Evolutionary conservation across 2,797 vertebrate genomes (phyloP), one percentile per base, ranked within the genome.

Genomic region (Anisognathus igniventris): DNA sequence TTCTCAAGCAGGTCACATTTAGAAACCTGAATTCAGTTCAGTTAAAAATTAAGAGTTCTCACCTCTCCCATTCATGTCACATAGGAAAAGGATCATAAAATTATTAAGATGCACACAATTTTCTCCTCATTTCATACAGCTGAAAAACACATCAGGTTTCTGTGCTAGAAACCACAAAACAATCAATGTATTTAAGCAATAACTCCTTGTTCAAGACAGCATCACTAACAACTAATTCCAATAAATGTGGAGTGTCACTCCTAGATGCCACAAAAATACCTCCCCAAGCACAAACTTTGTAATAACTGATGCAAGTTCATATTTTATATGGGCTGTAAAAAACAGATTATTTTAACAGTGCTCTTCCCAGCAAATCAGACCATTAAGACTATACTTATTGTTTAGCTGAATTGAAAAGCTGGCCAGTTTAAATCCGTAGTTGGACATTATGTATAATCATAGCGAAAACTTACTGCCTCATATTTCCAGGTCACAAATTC

Each of bases 201-300:
- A 97, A 91, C 70, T 95, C 42, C 91, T 93, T 97, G 96, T 95
- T 92, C 66, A 96, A 97, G 89, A 94, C n/a, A 22, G 39, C 62
- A 92, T 88, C 73, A 95, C 95, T 96, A 97, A 92, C 40, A 19
- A 74, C 60, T 91, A 96, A 97, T 96, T 97, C 91, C 94, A 97
- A 93, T 75, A 97, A 96, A 95, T 77, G 28, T 53, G 57, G 71
- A 60, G 40, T 44, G 96, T 82, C 75, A 50, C 47, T 94, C 81
- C 75, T 87, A 90, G 91, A 96, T 53, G 77, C 74, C 5, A 28
- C 86, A 64, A 93, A 97, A 97, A 96, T 87, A 91, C 64, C 87
- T 97, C 96, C 91, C 95, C 92, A 94, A 97, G 89, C 93, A 97
- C 92, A 97, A 96, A 96, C 92, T 97, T 80, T 66, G 65, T 65